Evolutionary conservation across 2,797 vertebrate genomes (phyloP), one percentile per base, ranked within the genome.

Genomic region (Rhinoraja longicauda): DNA sequence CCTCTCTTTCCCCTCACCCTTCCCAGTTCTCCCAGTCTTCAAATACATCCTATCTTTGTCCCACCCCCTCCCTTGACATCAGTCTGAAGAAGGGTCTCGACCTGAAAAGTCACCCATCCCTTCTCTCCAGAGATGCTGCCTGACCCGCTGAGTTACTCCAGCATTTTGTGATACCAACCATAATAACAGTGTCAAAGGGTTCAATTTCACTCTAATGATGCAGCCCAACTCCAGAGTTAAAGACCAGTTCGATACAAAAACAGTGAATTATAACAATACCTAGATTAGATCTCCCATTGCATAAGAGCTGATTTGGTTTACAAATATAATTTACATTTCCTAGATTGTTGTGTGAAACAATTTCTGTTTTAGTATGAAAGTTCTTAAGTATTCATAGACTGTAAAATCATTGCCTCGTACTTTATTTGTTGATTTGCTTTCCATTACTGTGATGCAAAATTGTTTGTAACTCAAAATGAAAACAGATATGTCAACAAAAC

Each of bases 401-500:
- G n/a, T 21, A 88, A 62, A 67, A 88, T 88, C 84, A 64, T 1
- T 32, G 15, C 5, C 29, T 88, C 57, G 88, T 88, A 13, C 84
- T 88, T 64, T 67, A 88, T 32, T 36, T 67, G 59, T 64, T 88
- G 59, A 36, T 62, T 32, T 84, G 9, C 8, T 88, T 67, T 88
- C 59, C 84, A 64, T 1, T 32, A 53, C 79, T 57, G 59, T 67
- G 59, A 88, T 36, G 15, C 59, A 88, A 88, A 88, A 67, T 32
- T 67, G 59, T 62, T 84, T 62, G 62, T 59, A n/a, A 45, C 64
- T 82, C 39, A 84, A 88, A 64, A n/a, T 67, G 59, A 88, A 86
- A 64, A 86, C n/a, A 57, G 12, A 59, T n/a, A 86, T 32, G 84
- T 88, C 62, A 88, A 88, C 84, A 88, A 86, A 84, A 82, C 24